Evolutionary conservation across 2,888 invertebrate species (phyloP).

Genomic region (Acronicta aceris): DNA sequence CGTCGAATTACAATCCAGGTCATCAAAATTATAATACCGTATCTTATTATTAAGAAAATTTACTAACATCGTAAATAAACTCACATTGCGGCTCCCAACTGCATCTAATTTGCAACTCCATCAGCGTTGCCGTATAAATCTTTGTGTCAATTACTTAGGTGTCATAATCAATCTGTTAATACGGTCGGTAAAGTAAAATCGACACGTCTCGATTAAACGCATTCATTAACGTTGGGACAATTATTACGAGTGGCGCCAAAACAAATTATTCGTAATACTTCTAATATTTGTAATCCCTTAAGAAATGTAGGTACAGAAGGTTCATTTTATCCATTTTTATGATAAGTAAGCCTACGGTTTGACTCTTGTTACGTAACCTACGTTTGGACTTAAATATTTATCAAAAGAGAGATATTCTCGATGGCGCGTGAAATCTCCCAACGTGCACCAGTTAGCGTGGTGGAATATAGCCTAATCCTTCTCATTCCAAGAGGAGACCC

Average conservation of each 20-base stretch:
- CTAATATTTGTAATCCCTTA: constrained; percentile 14
- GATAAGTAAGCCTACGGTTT: too few relatives aligned
- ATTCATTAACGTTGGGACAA: constrained; percentile 41
- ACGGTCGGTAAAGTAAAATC: constrained; percentile 39
- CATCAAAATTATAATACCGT: not conserved
- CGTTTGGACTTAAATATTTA: too few relatives aligned
- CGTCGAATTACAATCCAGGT: too few relatives aligned
- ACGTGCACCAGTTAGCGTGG: too few relatives aligned
- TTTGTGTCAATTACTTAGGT: constrained; percentile 44
- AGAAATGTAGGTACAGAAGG: constrained; percentile 22
- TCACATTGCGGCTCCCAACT: constrained; percentile 25
- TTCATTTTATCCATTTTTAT: not conserved
- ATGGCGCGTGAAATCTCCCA: too few relatives aligned
- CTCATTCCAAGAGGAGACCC: too few relatives aligned
- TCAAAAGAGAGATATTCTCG: too few relatives aligned
- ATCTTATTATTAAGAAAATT: not conserved
- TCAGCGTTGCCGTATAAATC: constrained; percentile 45
- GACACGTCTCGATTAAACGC: constrained; percentile 43
- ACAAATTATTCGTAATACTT: constrained; percentile 46
- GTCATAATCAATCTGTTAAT: constrained; percentile 51
- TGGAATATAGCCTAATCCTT: too few relatives aligned
- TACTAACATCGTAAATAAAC: constrained; percentile 21
- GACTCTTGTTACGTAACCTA: too few relatives aligned
- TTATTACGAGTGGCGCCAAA: constrained; percentile 52
- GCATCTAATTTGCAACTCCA: constrained; percentile 44